Percentiles rank a stretch among this genome's conserved stretches.
phyloP scores from a whole-genome alignment of 2,797 vertebrate species.

The Synanceia verrucosa region DNA sequence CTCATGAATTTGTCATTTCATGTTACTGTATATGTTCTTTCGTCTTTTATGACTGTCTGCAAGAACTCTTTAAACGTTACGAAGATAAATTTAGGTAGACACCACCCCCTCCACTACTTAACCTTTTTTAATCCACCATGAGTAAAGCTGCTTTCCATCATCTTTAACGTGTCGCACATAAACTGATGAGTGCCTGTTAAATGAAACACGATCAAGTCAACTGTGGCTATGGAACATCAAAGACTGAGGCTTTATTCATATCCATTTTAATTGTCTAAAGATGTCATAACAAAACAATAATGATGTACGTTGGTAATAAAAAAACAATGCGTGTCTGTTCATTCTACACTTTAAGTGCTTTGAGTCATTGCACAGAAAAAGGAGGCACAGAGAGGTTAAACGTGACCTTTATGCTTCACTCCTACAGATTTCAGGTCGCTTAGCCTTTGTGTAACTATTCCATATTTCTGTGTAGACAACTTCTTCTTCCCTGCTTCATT shows the following conservation, averaged over 20 bases:
- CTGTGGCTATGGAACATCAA: conserved; percentile 35
- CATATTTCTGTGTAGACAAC: conserved; percentile 14
- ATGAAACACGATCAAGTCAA: conserved; percentile 60
- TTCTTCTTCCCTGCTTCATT: neutral
- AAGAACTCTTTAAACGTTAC: conserved; percentile 42
- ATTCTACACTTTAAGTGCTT: conserved; percentile 23
- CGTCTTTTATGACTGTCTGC: neutral
- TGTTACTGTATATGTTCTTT: neutral
- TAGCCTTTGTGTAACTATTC: conserved; percentile 1
- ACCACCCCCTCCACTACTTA: conserved; percentile 33
- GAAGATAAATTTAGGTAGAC: conserved; percentile 1
- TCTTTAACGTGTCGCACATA: conserved; percentile 19
- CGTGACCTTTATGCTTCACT: neutral
- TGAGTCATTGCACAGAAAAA: conserved; percentile 43
- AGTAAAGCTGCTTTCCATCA: conserved; percentile 35
- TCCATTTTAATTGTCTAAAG: conserved; percentile 35
- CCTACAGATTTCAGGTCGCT: conserved; percentile 8
- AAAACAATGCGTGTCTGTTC: conserved; percentile 14
- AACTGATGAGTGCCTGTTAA: conserved; percentile 30
- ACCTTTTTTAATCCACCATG: conserved; percentile 46
- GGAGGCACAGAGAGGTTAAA: neutral
- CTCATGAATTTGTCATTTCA: neutral
- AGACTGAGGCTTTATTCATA: conserved; percentile 42
- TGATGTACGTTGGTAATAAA: conserved; percentile 30
- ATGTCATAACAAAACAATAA: conserved; percentile 55